phyloP scores from a whole-genome alignment of 2,113 vertebrate genomes.

The Pollachius pollachius region DNA sequence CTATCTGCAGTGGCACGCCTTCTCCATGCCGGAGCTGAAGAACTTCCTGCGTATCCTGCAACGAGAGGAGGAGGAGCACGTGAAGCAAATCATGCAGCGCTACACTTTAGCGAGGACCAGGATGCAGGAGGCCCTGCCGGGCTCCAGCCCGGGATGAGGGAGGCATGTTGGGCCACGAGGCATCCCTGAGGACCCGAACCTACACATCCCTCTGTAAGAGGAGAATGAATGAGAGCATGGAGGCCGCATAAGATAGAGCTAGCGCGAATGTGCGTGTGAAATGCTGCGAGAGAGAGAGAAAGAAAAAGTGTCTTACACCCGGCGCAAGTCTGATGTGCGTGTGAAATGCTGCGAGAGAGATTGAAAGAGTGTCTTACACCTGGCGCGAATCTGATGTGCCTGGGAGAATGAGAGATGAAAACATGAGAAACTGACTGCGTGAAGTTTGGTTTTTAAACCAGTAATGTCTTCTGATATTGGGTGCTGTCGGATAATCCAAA shows the following conservation, averaged over 20 bases:
- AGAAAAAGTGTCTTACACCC: slow-evolving; percentile 67
- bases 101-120: slow-evolving; percentile 83
- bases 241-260: slow-evolving; percentile 57
- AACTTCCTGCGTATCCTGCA: slow-evolving; percentile 92
- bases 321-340: slow-evolving; percentile 69
- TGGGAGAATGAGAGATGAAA: slow-evolving; percentile 67
- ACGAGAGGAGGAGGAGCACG: slow-evolving; percentile 89
- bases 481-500: slow-evolving; percentile 33
- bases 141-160: slow-evolving; percentile 80
- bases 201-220: slow-evolving; percentile 49
- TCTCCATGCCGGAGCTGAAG: slow-evolving; percentile 88
- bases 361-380: slow-evolving; percentile 71
- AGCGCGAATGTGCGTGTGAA: slow-evolving; percentile 66
- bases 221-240: slow-evolving; percentile 61
- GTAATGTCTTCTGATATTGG: slow-evolving; percentile 22
- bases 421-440: slow-evolving; percentile 47
- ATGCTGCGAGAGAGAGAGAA: slow-evolving; percentile 35
- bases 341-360: slow-evolving; percentile 50
- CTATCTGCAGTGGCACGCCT: slow-evolving; percentile 87
- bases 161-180: background rate
- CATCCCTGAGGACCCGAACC: slow-evolving; percentile 50
- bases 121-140: slow-evolving; percentile 82
- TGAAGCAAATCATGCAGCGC: slow-evolving; percentile 84
- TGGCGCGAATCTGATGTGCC: slow-evolving; percentile 68
- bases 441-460: slow-evolving; percentile 27